Conservation (phyloP, 2,797 vertebrate species). For the Sebastes steindachneri region DNA sequence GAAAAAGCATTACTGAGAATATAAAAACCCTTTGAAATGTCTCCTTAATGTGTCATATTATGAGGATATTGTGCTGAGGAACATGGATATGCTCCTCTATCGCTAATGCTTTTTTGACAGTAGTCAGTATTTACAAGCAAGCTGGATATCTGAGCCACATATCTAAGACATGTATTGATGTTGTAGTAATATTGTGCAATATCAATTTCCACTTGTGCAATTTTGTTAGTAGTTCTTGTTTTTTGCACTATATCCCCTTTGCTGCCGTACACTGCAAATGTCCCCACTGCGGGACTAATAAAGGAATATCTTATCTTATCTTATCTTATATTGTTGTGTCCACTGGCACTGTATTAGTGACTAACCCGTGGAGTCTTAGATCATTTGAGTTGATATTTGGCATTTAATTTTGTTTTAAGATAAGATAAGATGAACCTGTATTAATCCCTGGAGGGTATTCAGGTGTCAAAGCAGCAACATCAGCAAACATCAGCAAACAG, state of each 20-base stretch:
- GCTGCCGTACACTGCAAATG: no score
- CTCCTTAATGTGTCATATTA: not conserved
- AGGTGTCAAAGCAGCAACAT: no score
- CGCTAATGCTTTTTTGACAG: not conserved
- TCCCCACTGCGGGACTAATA: no score
- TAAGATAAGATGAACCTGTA: no score
- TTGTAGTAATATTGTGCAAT: not conserved
- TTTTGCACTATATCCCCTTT: no score
- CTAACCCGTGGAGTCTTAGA: not conserved
- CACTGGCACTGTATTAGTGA: not conserved
- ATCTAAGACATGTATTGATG: not conserved
- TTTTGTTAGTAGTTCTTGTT: no score
- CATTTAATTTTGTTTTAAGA: not conserved
- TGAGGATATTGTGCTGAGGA: not conserved
- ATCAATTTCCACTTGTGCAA: no score
- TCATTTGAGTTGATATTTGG: not conserved
- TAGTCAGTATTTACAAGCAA: not conserved
- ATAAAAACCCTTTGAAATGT: not conserved
- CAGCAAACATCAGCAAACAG: no score
- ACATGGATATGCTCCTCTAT: not conserved
- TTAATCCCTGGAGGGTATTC: no score
- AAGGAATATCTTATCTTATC: no score
- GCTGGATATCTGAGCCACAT: not conserved
- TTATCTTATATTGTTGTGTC: not conserved
- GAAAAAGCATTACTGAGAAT: no score